These are phyloP conservation scores for Antheraea yamamai DNA, from an alignment of 2,888 invertebrate genomes.

Conservation along the genomic window DNA sequence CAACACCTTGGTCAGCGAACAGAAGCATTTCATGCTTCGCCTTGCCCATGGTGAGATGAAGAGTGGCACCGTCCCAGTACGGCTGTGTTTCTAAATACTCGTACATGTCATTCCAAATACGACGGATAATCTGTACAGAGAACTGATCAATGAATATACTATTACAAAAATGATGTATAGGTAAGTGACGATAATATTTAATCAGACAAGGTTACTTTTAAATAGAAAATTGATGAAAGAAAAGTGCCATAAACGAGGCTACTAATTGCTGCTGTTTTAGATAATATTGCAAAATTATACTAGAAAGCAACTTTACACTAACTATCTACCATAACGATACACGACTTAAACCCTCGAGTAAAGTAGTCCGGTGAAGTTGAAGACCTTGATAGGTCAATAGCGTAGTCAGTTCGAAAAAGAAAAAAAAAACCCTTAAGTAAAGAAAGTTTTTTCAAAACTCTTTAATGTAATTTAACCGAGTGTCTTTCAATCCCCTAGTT, in stretches of 20 bases:
- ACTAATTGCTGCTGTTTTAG: too few species aligned
- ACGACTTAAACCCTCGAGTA: too few species aligned
- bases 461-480: neutral
- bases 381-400: too few species aligned
- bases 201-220: too few species aligned
- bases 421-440: neutral
- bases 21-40: constrained; percentile 57
- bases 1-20: constrained; percentile 62
- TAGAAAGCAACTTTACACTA: too few species aligned
- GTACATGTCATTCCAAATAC: constrained; percentile 61
- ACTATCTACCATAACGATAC: too few species aligned
- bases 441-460: neutral
- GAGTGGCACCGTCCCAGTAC: constrained; percentile 60
- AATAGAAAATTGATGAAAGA: neutral
- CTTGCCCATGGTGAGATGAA: constrained; percentile 51
- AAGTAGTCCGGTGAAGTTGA: too few species aligned
- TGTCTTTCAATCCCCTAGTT: neutral
- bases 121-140: constrained; percentile 47
- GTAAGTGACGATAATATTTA: neutral
- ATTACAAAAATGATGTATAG: neutral
- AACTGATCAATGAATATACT: neutral
- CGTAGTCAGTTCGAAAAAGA: too few species aligned
- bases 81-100: constrained; percentile 63
- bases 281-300: too few species aligned
- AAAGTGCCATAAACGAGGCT: too few species aligned